Evolutionary conservation across 2,797 vertebrate genomes (phyloP).

Genomic region (Furcifer pardalis): DNA sequence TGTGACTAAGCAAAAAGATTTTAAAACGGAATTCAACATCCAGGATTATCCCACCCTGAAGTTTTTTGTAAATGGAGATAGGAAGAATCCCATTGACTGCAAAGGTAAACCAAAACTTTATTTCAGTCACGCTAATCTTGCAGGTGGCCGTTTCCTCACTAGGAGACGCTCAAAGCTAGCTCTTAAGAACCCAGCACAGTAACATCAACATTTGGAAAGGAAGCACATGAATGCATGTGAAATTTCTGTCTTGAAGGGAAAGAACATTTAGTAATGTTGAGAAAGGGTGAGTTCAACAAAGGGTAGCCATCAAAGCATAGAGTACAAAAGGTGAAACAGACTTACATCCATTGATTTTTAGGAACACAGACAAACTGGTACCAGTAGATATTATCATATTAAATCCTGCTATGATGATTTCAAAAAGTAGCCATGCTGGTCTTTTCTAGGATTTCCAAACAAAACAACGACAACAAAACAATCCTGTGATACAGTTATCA

Average conservation of each 20-base stretch:
- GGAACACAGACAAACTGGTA: not conserved
- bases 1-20: constrained; percentile 80
- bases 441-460: no score
- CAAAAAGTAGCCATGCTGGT: no score
- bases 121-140: not conserved
- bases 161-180: constrained; percentile 56
- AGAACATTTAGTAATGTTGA: not conserved
- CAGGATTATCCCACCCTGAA: constrained; percentile 77
- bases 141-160: constrained; percentile 39
- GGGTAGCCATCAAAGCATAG: not conserved
- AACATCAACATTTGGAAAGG: not conserved
- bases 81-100: constrained; percentile 81
- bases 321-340: not conserved
- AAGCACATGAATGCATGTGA: not conserved
- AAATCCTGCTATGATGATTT: no score
- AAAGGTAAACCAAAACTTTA: constrained; percentile 76
- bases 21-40: constrained; percentile 81
- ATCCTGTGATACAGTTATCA: no score
- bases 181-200: not conserved
- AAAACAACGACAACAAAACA: no score
- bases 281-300: no score
- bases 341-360: not conserved
- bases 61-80: constrained; percentile 85
- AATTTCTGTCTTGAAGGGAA: constrained; percentile 8
- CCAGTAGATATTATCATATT: no score